Base-by-base conservation (phyloP, 2,797 vertebrate species). In the Adrianichthys oophorus region DNA sequence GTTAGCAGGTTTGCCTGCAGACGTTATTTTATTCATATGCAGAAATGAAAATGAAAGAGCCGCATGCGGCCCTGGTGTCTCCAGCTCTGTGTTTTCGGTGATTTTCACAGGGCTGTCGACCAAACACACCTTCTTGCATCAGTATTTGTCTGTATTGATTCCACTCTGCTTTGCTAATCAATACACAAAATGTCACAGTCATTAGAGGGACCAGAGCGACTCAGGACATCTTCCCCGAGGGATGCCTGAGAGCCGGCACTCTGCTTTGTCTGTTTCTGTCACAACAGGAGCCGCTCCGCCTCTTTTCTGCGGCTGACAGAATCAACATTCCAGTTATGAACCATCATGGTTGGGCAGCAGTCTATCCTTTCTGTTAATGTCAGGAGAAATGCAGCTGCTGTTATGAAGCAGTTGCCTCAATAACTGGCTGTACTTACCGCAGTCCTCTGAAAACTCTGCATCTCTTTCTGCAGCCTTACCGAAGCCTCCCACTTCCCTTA, bases 401-500 rank as follows among this genome's bases (percentile, higher is more conserved):
- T 62, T 59, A 62, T 59, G 48, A 84, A 72, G 72, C 57, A 56
- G 55, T 74, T 40, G 47, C 64, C 47, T 60, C 47, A 62, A 56
- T 59, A 37, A 37, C 32, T 13, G 10, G 12, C 26, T 7, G 26
- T 29, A 29, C 26, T 29, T 21, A 21, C 19, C 19, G 19, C 19
- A 21, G 19, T 21, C 26, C 5, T 29, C 26, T 7, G 26, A 29
- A 29, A 29, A 29, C 4, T 8, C 16, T 52, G 0, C 23, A 44
- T 77, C 44, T 57, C 17, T 16, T 5, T 63, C 68, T 26, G 53
- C 90, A 98, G 96, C 96, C 41, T 86, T 97, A 84, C 96, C 96
- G 51, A 98, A 97, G 85, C 96, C 96, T 62, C 96, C 96, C 1
- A 79, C 91, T 49, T 94, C 95, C 50, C 92, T 94, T 59, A 91